These are phyloP conservation scores for Phrynocephalus guinanensis DNA, from an alignment of 2,797 vertebrate genomes.

Conservation along the genomic window DNA sequence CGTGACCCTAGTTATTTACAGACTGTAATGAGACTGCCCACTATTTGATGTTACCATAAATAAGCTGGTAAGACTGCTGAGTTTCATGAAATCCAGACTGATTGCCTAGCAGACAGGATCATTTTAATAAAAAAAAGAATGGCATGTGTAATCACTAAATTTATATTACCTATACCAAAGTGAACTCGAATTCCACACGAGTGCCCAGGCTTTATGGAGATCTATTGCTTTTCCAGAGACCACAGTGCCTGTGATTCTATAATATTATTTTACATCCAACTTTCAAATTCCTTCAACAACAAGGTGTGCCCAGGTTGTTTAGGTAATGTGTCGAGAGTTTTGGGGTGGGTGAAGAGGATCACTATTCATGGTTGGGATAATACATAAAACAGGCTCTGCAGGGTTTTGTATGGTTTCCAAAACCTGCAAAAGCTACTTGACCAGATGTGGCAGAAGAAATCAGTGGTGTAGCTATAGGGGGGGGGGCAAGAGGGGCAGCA, in stretches of 20 bases:
- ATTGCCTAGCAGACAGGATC: constrained; percentile 77
- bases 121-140: constrained; percentile 82
- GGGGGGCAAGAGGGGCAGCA: too few relatives aligned
- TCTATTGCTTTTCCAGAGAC: constrained; percentile 10
- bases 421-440: not conserved
- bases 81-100: constrained; percentile 72
- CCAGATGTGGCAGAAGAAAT: not conserved
- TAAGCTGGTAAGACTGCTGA: constrained; percentile 84
- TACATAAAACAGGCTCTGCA: not conserved
- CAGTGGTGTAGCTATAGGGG: too few relatives aligned
- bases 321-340: not conserved
- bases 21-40: constrained; percentile 86
- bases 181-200: constrained; percentile 52
- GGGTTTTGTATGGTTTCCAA: not conserved
- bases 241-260: not conserved
- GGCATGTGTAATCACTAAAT: constrained; percentile 72
- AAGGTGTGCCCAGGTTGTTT: not conserved
- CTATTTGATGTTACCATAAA: constrained; percentile 86
- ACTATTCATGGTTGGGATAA: too few relatives aligned
- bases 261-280: not conserved
- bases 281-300: not conserved
- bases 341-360: not conserved
- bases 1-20: constrained; percentile 87
- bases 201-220: constrained; percentile 11
- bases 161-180: constrained; percentile 64